phyloP scores from a whole-genome alignment of 30 jellyfish, hydroid and myxozoan species.

The Nemopilema nomurai region DNA sequence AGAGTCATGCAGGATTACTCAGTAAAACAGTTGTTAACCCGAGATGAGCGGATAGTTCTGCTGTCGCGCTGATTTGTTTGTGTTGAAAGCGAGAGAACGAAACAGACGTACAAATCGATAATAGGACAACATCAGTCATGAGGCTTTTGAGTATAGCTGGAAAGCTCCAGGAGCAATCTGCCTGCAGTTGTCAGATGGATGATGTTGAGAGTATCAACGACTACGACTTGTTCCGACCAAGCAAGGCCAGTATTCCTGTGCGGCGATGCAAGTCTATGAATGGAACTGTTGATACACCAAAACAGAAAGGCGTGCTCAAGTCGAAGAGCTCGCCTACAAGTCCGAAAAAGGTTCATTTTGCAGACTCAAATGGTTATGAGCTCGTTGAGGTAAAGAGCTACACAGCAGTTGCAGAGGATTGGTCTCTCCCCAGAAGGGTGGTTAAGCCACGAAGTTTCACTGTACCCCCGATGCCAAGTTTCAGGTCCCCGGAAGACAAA shows the following conservation, averaged over 20 bases:
- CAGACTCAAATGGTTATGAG: slow-evolving; percentile 50
- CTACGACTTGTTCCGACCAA: slow-evolving; percentile 21
- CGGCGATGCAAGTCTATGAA: slow-evolving; percentile 53
- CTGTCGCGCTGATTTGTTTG: not conserved
- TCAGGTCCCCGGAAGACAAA: not conserved
- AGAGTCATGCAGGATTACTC: not conserved
- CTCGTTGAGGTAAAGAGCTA: slow-evolving; percentile 56
- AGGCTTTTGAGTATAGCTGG: slow-evolving; percentile 51
- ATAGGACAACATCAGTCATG: slow-evolving; percentile 15
- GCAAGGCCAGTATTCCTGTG: slow-evolving; percentile 35
- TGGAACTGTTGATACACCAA: slow-evolving; percentile 41
- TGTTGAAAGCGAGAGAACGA: not conserved
- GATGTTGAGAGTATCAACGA: slow-evolving; percentile 16
- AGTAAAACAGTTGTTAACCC: not conserved
- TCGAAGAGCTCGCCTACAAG: slow-evolving; percentile 44
- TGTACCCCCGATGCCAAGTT: not conserved
- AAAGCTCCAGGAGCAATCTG: slow-evolving; percentile 37
- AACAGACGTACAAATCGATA: not conserved
- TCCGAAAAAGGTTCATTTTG: slow-evolving; percentile 61
- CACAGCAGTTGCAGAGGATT: slow-evolving; percentile 26
- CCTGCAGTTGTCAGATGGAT: slow-evolving; percentile 37
- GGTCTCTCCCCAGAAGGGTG: not conserved
- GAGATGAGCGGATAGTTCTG: not conserved
- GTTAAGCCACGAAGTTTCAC: slow-evolving; percentile 31
- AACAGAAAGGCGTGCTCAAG: slow-evolving; percentile 2